Conservation (phyloP, 1,140 invertebrate genomes). For the Sarcophaga bullata region DNA sequence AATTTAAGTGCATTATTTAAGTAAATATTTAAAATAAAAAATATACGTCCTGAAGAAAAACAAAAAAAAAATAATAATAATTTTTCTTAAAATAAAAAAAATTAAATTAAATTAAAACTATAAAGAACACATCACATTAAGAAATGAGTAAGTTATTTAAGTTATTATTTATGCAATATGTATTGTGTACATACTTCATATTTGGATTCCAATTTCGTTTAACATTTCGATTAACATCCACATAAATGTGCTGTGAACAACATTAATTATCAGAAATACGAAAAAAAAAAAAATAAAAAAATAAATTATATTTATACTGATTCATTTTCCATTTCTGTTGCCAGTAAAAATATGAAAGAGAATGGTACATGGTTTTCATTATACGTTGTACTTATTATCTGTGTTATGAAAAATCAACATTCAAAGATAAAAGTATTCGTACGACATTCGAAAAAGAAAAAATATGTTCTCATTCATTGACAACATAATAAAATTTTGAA, state of each 20-base stretch:
- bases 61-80: no score
- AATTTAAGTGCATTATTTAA: conserved; percentile 40
- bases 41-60: conserved; percentile 34
- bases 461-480: no score
- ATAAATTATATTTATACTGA: no score
- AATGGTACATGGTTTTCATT: no score
- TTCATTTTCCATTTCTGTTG: no score
- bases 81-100: conserved; percentile 28
- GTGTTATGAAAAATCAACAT: no score
- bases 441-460: no score
- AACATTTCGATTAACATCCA: conserved; percentile 12
- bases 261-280: background rate
- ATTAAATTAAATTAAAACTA: background rate
- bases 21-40: conserved; percentile 12
- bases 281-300: background rate
- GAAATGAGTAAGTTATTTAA: conserved; percentile 24
- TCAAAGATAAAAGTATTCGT: no score
- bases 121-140: background rate
- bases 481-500: no score
- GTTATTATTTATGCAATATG: background rate
- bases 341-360: no score
- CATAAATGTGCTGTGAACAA: conserved; percentile 32
- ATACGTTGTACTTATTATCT: no score
- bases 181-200: background rate
- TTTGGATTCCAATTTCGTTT: background rate